Evolutionary conservation across 2,888 invertebrate species (phyloP), one percentile per base, ranked within the genome.

Genomic region (Drosophila mercatorum): DNA sequence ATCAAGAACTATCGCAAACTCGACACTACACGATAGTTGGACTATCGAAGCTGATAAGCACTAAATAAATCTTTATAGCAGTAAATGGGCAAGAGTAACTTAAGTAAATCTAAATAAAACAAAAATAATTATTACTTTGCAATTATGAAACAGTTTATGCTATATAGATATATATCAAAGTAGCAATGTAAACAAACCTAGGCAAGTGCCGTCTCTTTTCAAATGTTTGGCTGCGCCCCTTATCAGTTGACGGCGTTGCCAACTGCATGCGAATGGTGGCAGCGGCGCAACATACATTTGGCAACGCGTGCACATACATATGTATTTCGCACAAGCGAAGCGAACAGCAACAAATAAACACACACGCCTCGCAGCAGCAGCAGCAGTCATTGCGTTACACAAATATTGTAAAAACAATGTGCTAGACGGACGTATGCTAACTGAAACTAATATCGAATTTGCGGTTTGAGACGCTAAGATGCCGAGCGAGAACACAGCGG

Each of bases 171-270:
- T 14, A 26, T 2, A 7, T 2, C 3, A 38, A 22, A 22, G 6
- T 26, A 3, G 4, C 17, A 31, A 57, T 57, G 44, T 57, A 44
- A 36, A 44, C 57, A 57, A 57, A 10, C 14, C 5, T 11, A 11
- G 5, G 5, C 7, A 8, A n/a, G 41, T 55, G 34, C 4, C 63
- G 60, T 72, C 68, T 41, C 61, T 62, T 8, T 52, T 3, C 8
- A 72, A 51, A 51, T 68, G 60, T 63, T 61, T 63, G 56, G 7
- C 5, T 77, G 10, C 14, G 59, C 57, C 11, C 28, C 74, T 78
- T 77, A 77, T 77, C 77, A 78, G 71, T 78, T 2, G 17, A n/a
- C n/a, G 41, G 79, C 58, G 77, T 70, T 77, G 74, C 77, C 77
- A 77, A 62, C 63, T 64, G 47, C 14, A 52, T 40, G 40, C 12